Evolutionary conservation across 2,113 vertebrate species (phyloP), one percentile per base, ranked within the genome.

Genomic region (Dunckerocampus dactyliophorus): DNA sequence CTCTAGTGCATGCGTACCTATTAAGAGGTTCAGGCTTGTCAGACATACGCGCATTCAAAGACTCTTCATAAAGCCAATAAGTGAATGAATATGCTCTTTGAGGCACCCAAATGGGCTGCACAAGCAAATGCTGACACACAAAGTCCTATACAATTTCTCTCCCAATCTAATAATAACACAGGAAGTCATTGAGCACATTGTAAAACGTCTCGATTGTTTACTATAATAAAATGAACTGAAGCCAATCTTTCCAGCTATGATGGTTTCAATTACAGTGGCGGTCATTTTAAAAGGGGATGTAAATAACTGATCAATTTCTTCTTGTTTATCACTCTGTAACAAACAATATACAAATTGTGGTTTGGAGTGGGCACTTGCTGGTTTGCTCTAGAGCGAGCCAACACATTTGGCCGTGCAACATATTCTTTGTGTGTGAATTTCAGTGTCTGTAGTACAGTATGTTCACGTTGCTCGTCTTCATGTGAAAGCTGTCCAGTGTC

Each of bases 81-180:
- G 67, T 79, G 74, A 81, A 78, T 86, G 79, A 84, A 78, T 72
- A 79, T 72, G 70, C 62, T 75, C 69, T 81, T 61, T 70, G 67
- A 74, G 71, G 64, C 16, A 49, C 47, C 74, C 59, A 69, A 76
- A 71, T 31, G 42, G 59, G 16, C 43, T 22, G 39, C 63, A 31
- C 7, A 1, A 47, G 47, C 56, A 81, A 78, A 68, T 52, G 78
- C 82, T 81, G 83, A 86, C 74, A 24, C 59, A 49, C 48, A 54
- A 48, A 65, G 63, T 80, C 61, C 67, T 58, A 37, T 64, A 56
- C 74, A 61, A 65, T 69, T 42, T 13, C n/a, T 45, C 46, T 14
- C 28, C 19, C 54, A 68, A 72, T 79, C 50, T 80, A 78, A 85
- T 85, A 83, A 85, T 84, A 82, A 63, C 65, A 61, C 47, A 51